A percentile compares a stretch with the other conserved stretches of the same genome.
Conservation (phyloP, 2,888 invertebrate species). For the Coelinius sp. region DNA sequence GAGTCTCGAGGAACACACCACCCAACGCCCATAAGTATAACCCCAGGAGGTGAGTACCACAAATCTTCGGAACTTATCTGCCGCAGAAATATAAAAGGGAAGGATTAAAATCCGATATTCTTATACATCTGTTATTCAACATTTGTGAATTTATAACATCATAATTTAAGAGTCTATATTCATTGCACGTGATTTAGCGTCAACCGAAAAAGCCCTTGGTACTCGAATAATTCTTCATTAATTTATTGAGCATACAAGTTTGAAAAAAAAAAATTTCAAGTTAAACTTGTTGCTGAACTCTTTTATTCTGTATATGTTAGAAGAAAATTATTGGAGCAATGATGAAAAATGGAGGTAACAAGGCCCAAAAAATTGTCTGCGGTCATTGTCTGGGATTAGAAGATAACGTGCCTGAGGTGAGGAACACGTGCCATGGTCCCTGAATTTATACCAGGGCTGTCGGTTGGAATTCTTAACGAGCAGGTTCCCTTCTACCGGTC, state of each 20-base stretch:
- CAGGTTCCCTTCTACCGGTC: slow-evolving; percentile 4
- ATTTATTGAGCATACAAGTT: neutral
- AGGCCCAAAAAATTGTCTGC: slow-evolving; percentile 6
- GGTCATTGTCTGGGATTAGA: slow-evolving; percentile 56
- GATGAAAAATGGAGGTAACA: neutral
- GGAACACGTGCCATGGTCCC: slow-evolving; percentile 55
- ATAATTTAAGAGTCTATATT: slow-evolving; percentile 22
- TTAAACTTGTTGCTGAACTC: neutral
- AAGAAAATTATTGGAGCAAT: neutral
- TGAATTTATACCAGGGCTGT: slow-evolving; percentile 63
- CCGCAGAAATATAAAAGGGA: neutral
- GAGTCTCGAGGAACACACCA: slow-evolving; percentile 6
- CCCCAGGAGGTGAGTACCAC: slow-evolving; percentile 19
- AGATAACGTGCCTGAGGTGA: slow-evolving; percentile 58
- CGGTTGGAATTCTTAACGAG: slow-evolving; percentile 65
- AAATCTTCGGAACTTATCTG: slow-evolving; percentile 16
- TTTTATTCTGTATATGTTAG: neutral
- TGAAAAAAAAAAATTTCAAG: neutral
- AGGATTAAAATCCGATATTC: slow-evolving; percentile 26
- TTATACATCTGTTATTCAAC: slow-evolving; percentile 3
- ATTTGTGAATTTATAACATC: slow-evolving; percentile 16
- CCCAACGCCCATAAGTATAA: neutral
- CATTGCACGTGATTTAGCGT: slow-evolving; percentile 11
- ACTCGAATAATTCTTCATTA: slow-evolving; percentile 13
- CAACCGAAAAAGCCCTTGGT: neutral